These are phyloP conservation scores for Pinna nobilis DNA, from an alignment of 1,140 invertebrate species.

Conservation along the genomic window DNA sequence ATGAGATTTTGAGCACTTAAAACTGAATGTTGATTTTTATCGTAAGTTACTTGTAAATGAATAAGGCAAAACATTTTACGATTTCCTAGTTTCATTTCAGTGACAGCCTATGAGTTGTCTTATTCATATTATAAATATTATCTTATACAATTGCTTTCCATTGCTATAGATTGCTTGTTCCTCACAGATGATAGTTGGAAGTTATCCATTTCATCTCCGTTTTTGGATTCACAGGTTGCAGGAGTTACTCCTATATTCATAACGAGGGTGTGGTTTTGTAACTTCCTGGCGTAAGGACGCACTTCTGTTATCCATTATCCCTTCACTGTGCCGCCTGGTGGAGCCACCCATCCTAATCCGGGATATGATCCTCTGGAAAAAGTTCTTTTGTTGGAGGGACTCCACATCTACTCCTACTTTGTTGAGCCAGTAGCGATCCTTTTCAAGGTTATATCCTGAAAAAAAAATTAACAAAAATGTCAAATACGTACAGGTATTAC, in stretches of 20 bases:
- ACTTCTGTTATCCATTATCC: neutral
- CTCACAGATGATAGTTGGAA: too few relatives aligned
- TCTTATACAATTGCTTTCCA: too few relatives aligned
- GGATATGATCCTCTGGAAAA: slow-evolving; percentile 34
- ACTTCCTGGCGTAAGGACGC: neutral
- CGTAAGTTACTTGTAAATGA: too few relatives aligned
- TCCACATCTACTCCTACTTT: slow-evolving; percentile 40
- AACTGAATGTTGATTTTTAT: too few relatives aligned
- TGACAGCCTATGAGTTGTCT: too few relatives aligned
- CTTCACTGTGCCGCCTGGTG: slow-evolving; percentile 23
- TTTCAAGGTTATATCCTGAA: slow-evolving; percentile 35
- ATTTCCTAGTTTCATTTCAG: too few relatives aligned
- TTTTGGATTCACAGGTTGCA: slow-evolving; percentile 13
- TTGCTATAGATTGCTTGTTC: too few relatives aligned
- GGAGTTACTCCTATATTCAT: slow-evolving; percentile 31
- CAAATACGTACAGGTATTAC: too few relatives aligned
- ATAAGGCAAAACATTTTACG: too few relatives aligned
- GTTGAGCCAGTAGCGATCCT: slow-evolving; percentile 33
- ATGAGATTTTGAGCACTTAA: too few relatives aligned
- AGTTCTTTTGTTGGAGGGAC: slow-evolving; percentile 27
- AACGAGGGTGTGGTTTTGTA: slow-evolving; percentile 23
- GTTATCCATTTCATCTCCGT: too few relatives aligned
- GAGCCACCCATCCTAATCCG: slow-evolving; percentile 14
- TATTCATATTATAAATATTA: too few relatives aligned
- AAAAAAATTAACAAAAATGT: neutral